A percentile compares a stretch with the other conserved stretches of the same genome.
Conservation (phyloP, 1,140 invertebrate species). For the Pentalonia nigronervosa region DNA sequence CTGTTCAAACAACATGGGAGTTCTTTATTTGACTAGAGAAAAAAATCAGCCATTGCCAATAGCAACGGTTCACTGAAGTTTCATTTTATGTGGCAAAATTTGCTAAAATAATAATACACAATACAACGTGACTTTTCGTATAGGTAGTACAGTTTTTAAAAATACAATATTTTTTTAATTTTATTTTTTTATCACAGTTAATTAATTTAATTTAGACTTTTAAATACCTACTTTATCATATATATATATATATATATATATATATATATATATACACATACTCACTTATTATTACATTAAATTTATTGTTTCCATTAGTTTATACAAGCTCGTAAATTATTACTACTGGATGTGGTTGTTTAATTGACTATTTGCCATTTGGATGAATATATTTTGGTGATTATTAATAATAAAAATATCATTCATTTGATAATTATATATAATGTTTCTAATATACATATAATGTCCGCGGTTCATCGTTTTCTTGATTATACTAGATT, state of each 20-base stretch:
- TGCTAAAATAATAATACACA: not conserved
- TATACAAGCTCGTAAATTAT: not conserved
- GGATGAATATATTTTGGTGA: not conserved
- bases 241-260: too few relatives aligned
- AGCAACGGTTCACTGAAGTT: conserved; percentile 4
- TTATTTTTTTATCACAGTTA: not conserved
- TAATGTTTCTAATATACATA: not conserved
- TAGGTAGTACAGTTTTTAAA: not conserved
- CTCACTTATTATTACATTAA: not conserved
- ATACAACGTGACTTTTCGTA: not conserved
- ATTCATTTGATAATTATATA: not conserved
- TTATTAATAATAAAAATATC: not conserved
- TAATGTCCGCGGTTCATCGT: not conserved
- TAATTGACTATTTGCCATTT: not conserved
- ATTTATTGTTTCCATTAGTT: not conserved
- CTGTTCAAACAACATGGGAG: conserved; percentile 25
- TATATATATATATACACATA: not conserved
- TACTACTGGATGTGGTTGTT: not conserved
- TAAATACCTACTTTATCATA: too few relatives aligned
- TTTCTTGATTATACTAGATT: not conserved
- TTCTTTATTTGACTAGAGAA: conserved; percentile 14
- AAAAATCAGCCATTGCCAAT: conserved; percentile 28
- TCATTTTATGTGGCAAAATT: not conserved
- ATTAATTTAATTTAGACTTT: not conserved
- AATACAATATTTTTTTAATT: not conserved